phyloP scores from a whole-genome alignment of 2,113 vertebrate genomes.

The Ophthalmolycus amberensis region DNA sequence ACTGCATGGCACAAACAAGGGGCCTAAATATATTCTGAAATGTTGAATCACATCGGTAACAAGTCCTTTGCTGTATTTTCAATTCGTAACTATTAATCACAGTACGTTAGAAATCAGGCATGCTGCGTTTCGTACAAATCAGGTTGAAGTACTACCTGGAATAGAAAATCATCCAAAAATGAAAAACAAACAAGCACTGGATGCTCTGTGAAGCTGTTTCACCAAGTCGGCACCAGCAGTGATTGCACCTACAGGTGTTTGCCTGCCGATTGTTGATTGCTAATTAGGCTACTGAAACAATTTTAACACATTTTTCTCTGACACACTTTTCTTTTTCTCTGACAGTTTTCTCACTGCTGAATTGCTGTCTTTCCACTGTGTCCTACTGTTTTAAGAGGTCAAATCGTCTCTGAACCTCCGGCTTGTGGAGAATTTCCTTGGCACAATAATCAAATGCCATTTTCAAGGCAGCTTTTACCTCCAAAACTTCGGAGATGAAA shows the following conservation, averaged over 20 bases:
- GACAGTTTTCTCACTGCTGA: background rate
- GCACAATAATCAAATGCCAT: background rate
- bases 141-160: background rate
- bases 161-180: constrained; percentile 4
- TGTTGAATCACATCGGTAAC: background rate
- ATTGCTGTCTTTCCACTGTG: background rate
- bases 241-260: constrained; percentile 30
- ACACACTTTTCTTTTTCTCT: background rate
- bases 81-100: constrained; percentile 16
- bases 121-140: background rate
- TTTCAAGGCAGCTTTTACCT: constrained; percentile 27
- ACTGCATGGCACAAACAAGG: constrained; percentile 4
- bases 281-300: constrained; percentile 27
- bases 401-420: constrained; percentile 5
- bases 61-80: constrained; percentile 26
- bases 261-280: constrained; percentile 48
- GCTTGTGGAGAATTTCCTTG: background rate
- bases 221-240: background rate
- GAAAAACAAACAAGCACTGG: background rate
- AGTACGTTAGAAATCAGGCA: background rate
- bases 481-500: background rate
- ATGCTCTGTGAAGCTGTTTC: constrained; percentile 2
- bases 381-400: background rate
- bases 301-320: constrained; percentile 6
- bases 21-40: constrained; percentile 19